A percentile compares a stretch with the other conserved stretches of the same genome.
These are phyloP conservation scores for Byasa hedistus DNA, from an alignment of 2,888 invertebrate species.

Conservation along the genomic window DNA sequence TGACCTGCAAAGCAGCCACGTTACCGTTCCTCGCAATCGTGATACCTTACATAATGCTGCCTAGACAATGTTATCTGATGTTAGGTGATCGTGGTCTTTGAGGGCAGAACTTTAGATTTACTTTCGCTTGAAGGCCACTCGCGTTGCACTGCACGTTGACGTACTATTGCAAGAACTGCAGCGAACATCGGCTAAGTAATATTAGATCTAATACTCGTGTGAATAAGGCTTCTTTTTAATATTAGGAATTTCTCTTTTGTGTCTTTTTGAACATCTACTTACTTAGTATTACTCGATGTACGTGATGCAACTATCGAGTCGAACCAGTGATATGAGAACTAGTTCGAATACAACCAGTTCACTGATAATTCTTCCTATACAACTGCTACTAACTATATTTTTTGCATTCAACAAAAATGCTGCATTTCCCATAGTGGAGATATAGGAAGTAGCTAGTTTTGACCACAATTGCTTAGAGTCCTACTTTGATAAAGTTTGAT, in stretches of 20 bases:
- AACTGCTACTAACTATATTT: not conserved
- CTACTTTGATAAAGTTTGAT: not conserved
- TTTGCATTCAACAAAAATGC: not conserved
- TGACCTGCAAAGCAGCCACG: conserved; percentile 75
- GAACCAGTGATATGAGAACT: conserved; percentile 51
- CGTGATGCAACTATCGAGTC: conserved; percentile 72
- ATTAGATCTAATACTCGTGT: conserved; percentile 44
- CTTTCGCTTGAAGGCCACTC: conserved; percentile 59
- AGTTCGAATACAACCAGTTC: conserved; percentile 3
- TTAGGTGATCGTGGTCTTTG: conserved; percentile 58
- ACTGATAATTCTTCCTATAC: not conserved
- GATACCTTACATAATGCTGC: conserved; percentile 71
- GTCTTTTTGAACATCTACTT: conserved; percentile 42
- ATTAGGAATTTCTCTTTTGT: conserved; percentile 36
- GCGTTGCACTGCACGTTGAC: conserved; percentile 50
- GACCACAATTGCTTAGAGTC: not conserved
- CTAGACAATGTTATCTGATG: conserved; percentile 58
- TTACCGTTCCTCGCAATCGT: conserved; percentile 71
- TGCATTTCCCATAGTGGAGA: not conserved
- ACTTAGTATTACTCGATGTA: conserved; percentile 61
- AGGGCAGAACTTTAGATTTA: conserved; percentile 54
- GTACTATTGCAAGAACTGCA: conserved; percentile 43
- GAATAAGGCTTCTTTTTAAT: conserved; percentile 43
- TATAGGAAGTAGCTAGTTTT: too few species aligned
- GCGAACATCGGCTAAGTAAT: conserved; percentile 34